Evolutionary conservation across 2,888 invertebrate species (phyloP).

Genomic region (Machimus rusticus): DNA sequence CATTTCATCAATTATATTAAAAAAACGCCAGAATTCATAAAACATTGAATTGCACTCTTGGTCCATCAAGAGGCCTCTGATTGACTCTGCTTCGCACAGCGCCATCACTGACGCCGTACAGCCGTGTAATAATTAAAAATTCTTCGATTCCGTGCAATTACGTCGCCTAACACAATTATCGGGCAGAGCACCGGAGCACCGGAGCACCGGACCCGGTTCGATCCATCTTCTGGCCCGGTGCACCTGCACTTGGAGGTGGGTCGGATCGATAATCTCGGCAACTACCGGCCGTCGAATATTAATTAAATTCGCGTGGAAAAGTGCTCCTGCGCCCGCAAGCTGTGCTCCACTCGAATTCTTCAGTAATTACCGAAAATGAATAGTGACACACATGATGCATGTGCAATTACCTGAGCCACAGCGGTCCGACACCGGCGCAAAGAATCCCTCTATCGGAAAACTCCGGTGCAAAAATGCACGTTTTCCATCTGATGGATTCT

Average conservation of each 20-base stretch:
- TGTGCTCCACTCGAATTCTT: background rate
- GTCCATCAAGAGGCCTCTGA: background rate
- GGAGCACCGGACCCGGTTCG: background rate
- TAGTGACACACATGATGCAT: conserved; percentile 40
- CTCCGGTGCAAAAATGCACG: conserved; percentile 4
- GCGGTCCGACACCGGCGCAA: background rate
- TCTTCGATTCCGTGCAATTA: background rate
- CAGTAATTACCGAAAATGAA: conserved; percentile 31
- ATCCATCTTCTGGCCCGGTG: background rate
- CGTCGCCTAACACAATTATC: background rate
- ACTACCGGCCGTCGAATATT: conserved; percentile 8
- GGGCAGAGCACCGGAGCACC: background rate
- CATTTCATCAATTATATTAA: too few relatives aligned
- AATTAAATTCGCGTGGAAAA: conserved; percentile 16
- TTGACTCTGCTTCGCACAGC: background rate
- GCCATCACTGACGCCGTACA: background rate
- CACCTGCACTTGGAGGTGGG: background rate
- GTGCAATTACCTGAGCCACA: conserved; percentile 25
- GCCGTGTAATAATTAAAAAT: background rate
- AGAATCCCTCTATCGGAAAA: background rate
- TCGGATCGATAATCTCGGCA: conserved; percentile 17
- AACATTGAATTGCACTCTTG: background rate
- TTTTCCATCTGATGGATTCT: conserved; percentile 17
- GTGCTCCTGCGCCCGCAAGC: background rate
- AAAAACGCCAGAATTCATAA: background rate